These are phyloP conservation scores for Zaprionus davidi DNA, from an alignment of 1,140 invertebrate genomes.

Conservation along the genomic window DNA sequence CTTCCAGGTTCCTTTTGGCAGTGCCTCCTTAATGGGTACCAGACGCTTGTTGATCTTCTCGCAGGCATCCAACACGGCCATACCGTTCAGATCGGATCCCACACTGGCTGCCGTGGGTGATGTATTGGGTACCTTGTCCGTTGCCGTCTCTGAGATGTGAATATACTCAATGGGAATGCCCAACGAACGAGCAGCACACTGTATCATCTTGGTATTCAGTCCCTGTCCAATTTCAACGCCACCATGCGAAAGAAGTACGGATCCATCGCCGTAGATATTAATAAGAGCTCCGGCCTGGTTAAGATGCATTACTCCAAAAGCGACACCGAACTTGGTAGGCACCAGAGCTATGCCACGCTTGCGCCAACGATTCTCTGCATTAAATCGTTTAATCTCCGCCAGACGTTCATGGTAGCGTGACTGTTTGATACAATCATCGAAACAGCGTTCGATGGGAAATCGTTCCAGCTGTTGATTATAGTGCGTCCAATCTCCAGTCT, in stretches of 20 bases:
- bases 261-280: constrained; percentile 96
- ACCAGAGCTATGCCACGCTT: constrained; percentile 94
- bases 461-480: constrained; percentile 91
- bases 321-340: constrained; percentile 96
- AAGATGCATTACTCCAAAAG: constrained; percentile 91
- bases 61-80: constrained; percentile 96
- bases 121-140: constrained; percentile 97
- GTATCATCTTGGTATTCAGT: constrained; percentile 97
- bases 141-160: constrained; percentile 94
- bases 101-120: constrained; percentile 96
- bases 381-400: constrained; percentile 88
- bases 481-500: constrained; percentile 91
- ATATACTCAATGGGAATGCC: constrained; percentile 91
- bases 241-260: constrained; percentile 95
- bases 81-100: constrained; percentile 97
- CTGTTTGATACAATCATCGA: constrained; percentile 91
- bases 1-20: constrained; percentile 94
- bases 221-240: constrained; percentile 99
- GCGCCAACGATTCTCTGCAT: constrained; percentile 92
- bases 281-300: constrained; percentile 96
- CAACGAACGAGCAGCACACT: constrained; percentile 91
- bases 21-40: constrained; percentile 90
- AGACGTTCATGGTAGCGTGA: constrained; percentile 89
- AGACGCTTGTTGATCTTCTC: constrained; percentile 90
- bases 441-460: constrained; percentile 92